Base-by-base conservation (phyloP, 35 echinoderm and acorn worm species). In the Apostichopus japonicus region DNA sequence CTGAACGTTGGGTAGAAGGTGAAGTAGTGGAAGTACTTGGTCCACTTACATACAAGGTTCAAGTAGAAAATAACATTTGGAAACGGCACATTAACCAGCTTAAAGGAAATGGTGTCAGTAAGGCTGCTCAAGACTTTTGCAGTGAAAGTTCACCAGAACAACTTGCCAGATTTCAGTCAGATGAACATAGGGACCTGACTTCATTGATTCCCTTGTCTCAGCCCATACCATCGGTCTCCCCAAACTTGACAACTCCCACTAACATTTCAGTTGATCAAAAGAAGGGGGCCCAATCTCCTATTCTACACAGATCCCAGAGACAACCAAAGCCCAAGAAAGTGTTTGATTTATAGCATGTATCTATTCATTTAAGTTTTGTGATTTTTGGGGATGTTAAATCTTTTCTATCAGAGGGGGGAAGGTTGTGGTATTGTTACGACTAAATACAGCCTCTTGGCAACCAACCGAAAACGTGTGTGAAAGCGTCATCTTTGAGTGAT, bases 31-130 rank as follows among this genome's bases (percentile, higher is more conserved):
- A 52, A 17, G 0, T 86, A 57, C 83, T 86, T 23, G 83, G 83
- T 86, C 83, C 54, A 6, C 16, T 86, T 15, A 86, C 83, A 1
- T 86, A 86, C 83, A 59, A 57, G 83, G 83, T 86, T 65, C 54
- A 86, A 86, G 83, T 86, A 7, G 83, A 56, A 54, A 55, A 65
- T 65, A 23, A 55, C 58, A 21, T 59, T 33, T 86, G 83, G 83
- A 86, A 86, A 86, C 13, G 83, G 9, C 83, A 86, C 83, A 86
- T 86, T 33, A 80, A 80, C 78, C 78, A 80, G 78, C 6, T 80
- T 24, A 80, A 80, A 44, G 51, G 25, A 7, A 33, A 53, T 1
- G 0, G 6, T 80, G 78, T 10, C 13, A 53, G 14, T 44, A 44
- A 33, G 78, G 51, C 24, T 25, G 21, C 21, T 23, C 78, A 24